phyloP scores from a whole-genome alignment of 2,888 invertebrate genomes.

The Oscheius sp. region DNA sequence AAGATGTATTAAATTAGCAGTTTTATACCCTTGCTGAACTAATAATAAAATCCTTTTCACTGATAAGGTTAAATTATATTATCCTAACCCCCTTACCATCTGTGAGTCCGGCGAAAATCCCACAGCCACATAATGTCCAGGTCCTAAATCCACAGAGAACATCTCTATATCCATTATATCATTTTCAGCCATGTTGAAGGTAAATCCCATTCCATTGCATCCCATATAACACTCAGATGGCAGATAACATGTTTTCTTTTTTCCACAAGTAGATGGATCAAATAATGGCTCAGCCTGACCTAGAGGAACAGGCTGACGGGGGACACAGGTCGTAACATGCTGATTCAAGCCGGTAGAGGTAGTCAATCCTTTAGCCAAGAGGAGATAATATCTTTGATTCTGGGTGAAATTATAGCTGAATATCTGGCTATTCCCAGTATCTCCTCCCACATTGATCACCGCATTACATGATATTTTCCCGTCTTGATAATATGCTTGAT shows the following conservation, averaged over 20 bases:
- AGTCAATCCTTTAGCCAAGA: slow-evolving; percentile 39
- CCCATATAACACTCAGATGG: slow-evolving; percentile 24
- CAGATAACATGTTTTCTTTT: slow-evolving; percentile 7
- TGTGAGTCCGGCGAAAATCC: slow-evolving; percentile 54
- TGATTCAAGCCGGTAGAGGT: not conserved
- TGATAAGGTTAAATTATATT: no score
- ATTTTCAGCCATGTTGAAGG: slow-evolving; percentile 1
- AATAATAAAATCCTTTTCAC: no score
- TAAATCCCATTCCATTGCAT: slow-evolving; percentile 25
- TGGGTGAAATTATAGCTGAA: slow-evolving; percentile 35
- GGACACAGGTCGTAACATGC: not conserved
- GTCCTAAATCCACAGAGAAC: not conserved
- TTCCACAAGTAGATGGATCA: not conserved
- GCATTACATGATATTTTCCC: slow-evolving; percentile 42
- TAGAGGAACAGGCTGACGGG: not conserved
- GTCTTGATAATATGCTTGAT: slow-evolving; percentile 26
- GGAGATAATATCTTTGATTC: slow-evolving; percentile 34
- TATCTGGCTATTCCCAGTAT: slow-evolving; percentile 17
- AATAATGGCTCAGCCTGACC: not conserved
- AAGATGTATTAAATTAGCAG: no score
- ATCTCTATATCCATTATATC: slow-evolving; percentile 1
- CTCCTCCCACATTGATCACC: slow-evolving; percentile 30
- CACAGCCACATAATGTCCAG: slow-evolving; percentile 45
- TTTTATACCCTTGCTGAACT: no score
- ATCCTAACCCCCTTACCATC: slow-evolving; percentile 44